Percentiles rank a stretch among this genome's conserved stretches.
Evolutionary conservation across 2,888 invertebrate genomes (phyloP).

Genomic region (Drosophila barbarae): DNA sequence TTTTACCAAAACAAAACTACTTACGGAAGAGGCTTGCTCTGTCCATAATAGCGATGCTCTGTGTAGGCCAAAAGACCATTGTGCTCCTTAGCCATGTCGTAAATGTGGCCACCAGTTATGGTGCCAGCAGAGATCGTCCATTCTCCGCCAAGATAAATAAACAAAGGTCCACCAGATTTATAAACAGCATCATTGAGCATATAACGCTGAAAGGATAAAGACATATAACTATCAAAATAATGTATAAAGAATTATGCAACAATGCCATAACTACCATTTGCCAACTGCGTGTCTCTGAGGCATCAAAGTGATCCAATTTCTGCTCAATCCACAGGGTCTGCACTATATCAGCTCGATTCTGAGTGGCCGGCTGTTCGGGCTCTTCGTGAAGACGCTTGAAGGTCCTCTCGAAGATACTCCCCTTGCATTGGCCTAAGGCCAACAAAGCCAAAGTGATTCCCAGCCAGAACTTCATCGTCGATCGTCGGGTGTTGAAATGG

Average conservation of each 20-base stretch:
- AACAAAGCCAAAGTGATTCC: conserved; percentile 37
- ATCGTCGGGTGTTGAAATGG: conserved; percentile 36
- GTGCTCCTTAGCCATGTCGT: conserved; percentile 82
- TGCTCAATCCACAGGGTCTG: conserved; percentile 81
- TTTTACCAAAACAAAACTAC: conserved; percentile 44
- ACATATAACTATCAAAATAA: neutral
- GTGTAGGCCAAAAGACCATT: conserved; percentile 86
- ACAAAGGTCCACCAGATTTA: conserved; percentile 81
- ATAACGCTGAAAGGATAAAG: conserved; percentile 78
- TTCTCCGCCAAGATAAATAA: conserved; percentile 86
- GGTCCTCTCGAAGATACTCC: conserved; percentile 63
- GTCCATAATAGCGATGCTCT: conserved; percentile 91
- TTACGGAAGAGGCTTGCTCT: conserved; percentile 86
- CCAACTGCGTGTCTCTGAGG: conserved; percentile 81
- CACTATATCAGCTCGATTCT: conserved; percentile 57
- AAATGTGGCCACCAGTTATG: conserved; percentile 83
- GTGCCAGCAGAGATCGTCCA: conserved; percentile 84
- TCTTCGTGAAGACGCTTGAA: conserved; percentile 79
- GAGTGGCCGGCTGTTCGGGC: conserved; percentile 75
- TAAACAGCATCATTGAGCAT: conserved; percentile 81
- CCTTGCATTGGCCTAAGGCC: conserved; percentile 32
- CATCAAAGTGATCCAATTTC: conserved; percentile 83
- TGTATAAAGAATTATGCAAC: neutral
- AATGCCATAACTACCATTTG: conserved; percentile 77
- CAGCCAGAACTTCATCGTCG: conserved; percentile 48